These are phyloP conservation scores for Protonibea diacanthus DNA, from an alignment of 2,797 vertebrate genomes.

Conservation along the genomic window DNA sequence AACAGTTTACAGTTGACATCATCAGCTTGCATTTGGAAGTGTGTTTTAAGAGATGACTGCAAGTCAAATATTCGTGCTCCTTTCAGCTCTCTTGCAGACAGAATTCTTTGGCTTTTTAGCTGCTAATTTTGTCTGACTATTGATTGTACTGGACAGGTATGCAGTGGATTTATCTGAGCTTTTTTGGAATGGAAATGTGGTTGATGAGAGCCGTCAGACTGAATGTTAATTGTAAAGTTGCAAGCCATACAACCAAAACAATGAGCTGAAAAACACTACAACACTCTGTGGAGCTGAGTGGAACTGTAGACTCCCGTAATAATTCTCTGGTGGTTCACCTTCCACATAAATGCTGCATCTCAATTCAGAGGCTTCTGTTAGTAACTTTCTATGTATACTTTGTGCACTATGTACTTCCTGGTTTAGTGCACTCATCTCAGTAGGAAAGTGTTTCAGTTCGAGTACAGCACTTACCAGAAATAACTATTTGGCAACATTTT, in stretches of 20 bases:
- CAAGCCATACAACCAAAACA: background rate
- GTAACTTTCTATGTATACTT: too few species aligned
- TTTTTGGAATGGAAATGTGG: background rate
- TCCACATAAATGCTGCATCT: background rate
- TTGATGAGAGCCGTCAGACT: background rate
- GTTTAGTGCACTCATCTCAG: too few species aligned
- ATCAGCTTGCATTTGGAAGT: background rate
- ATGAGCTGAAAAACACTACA: background rate
- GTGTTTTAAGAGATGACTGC: background rate
- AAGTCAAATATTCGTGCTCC: too few species aligned
- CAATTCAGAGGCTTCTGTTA: too few species aligned
- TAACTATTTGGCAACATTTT: too few species aligned
- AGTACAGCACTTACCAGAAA: too few species aligned
- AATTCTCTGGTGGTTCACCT: background rate
- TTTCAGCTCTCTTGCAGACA: too few species aligned
- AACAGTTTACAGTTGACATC: background rate
- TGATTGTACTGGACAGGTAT: background rate
- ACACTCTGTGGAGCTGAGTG: background rate
- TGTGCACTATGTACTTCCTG: too few species aligned
- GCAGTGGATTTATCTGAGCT: background rate
- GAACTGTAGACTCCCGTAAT: too few species aligned
- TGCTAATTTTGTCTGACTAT: background rate
- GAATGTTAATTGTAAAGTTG: background rate
- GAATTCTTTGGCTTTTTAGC: background rate
- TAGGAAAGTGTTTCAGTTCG: too few species aligned